A percentile compares a stretch with the other conserved stretches of the same genome.
These are phyloP conservation scores for Sphecodes monilicornis DNA, from an alignment of 2,888 invertebrate genomes.

Conservation along the genomic window DNA sequence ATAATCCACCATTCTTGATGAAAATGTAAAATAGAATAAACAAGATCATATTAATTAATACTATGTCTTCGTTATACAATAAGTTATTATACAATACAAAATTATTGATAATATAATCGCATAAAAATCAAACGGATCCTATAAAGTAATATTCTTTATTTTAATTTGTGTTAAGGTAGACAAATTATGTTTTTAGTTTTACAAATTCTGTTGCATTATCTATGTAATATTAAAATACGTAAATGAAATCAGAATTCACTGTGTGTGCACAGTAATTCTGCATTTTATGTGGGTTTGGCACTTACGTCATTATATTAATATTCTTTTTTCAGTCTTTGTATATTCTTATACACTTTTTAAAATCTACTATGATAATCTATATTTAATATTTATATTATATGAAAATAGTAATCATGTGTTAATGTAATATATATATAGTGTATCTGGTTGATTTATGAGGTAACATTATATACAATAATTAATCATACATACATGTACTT, in stretches of 20 bases:
- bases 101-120: not conserved
- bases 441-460: slow-evolving; percentile 7
- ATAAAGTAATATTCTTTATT: slow-evolving; percentile 1
- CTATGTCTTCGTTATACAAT: slow-evolving; percentile 6
- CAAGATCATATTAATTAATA: not conserved
- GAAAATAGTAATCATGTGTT: slow-evolving; percentile 1
- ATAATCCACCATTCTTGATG: not conserved
- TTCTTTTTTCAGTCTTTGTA: slow-evolving; percentile 67
- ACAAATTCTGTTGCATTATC: not conserved
- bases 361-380: slow-evolving; percentile 13
- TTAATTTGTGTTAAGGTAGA: slow-evolving; percentile 1
- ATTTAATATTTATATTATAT: not conserved
- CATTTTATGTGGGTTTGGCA: slow-evolving; percentile 61
- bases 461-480: slow-evolving; percentile 21
- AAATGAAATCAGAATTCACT: slow-evolving; percentile 20
- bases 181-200: slow-evolving; percentile 7
- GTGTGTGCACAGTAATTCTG: slow-evolving; percentile 27
- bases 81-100: slow-evolving; percentile 9
- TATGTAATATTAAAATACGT: not conserved
- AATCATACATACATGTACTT: slow-evolving; percentile 38
- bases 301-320: slow-evolving; percentile 49
- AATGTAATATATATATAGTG: slow-evolving; percentile 8
- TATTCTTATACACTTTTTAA: slow-evolving; percentile 34
- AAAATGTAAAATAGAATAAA: not conserved
- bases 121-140: not conserved